Evolutionary conservation across 2,888 invertebrate species (phyloP), one percentile per base, ranked within the genome.

Genomic region (Ommatoiulus sabulosus): DNA sequence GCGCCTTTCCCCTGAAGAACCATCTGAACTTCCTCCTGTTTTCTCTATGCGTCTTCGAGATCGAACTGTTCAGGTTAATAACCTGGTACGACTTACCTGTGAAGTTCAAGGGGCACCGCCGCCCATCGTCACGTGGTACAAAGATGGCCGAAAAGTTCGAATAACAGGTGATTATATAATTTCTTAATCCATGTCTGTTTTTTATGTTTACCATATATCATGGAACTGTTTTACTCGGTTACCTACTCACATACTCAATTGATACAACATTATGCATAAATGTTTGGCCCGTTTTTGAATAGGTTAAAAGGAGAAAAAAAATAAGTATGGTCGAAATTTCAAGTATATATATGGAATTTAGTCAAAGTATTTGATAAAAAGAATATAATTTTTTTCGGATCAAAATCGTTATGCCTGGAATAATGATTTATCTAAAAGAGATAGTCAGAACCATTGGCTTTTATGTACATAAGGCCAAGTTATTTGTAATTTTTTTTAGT

Each of bases 21-120:
- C 72, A 88, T 44, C 44, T 44, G 57, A 44, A 20, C n/a, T 57
- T n/a, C 90, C 96, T 0, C 97, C 97, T 0, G 96, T 96, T 92
- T 97, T 97, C 92, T 96, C 96, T 0, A 97, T 97, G 96, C 94
- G 97, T 3, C 93, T 97, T 8, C 94, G 97, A 4, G 97, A 97
- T 92, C 94, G 97, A 44, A 94, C 97, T n/a, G 96, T 97, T 0
- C 96, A 97, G 92, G 95, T 95, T 1, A 95, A 96, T 0, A 96
- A 96, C 92, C 97, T 97, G 0, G 96, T 97, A 6, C 94, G 97
- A 48, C 93, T 98, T 44, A 97, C 97, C 0, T 97, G 97, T 91
- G 97, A 97, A 93, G 95, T 96, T 3, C 94, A 95, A 12, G 97
- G 97, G 0, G 94, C 94, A 90, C 97, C 97, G 0, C 92, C 94